phyloP scores from a whole-genome alignment of 1,140 invertebrate genomes.

The Antheraea mylitta region DNA sequence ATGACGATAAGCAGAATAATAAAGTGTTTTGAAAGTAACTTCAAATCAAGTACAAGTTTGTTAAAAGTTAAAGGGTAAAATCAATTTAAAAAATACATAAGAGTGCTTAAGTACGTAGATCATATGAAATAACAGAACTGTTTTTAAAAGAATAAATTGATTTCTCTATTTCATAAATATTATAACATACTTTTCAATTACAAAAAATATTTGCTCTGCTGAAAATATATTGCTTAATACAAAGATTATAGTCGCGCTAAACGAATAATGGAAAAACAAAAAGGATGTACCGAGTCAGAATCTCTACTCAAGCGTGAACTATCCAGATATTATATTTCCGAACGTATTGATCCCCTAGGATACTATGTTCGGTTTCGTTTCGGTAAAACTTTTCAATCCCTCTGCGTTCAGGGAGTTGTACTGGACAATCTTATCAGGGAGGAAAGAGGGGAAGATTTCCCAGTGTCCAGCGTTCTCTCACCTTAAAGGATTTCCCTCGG shows the following conservation, averaged over 20 bases:
- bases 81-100: too few species aligned
- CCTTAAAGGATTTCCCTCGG: conserved; percentile 68
- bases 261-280: conserved; percentile 47
- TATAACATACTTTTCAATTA: too few species aligned
- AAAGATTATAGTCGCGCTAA: conserved; percentile 23
- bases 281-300: conserved; percentile 34
- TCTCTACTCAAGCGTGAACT: conserved; percentile 44
- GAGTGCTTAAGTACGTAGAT: too few species aligned
- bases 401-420: conserved; percentile 73
- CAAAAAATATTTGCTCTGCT: too few species aligned
- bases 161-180: too few species aligned
- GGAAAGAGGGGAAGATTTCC: conserved; percentile 65
- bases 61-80: too few species aligned
- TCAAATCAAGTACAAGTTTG: too few species aligned
- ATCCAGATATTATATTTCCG: conserved; percentile 70
- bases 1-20: too few species aligned
- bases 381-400: conserved; percentile 73
- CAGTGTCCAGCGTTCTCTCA: conserved; percentile 67
- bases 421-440: conserved; percentile 74
- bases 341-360: conserved; percentile 73
- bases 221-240: neutral
- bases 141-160: too few species aligned
- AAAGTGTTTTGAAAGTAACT: too few species aligned
- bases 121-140: too few species aligned
- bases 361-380: conserved; percentile 69